Evolutionary conservation across 2,888 invertebrate species (phyloP), one percentile per base, ranked within the genome.

Genomic region (Nephrotoma appendiculata): DNA sequence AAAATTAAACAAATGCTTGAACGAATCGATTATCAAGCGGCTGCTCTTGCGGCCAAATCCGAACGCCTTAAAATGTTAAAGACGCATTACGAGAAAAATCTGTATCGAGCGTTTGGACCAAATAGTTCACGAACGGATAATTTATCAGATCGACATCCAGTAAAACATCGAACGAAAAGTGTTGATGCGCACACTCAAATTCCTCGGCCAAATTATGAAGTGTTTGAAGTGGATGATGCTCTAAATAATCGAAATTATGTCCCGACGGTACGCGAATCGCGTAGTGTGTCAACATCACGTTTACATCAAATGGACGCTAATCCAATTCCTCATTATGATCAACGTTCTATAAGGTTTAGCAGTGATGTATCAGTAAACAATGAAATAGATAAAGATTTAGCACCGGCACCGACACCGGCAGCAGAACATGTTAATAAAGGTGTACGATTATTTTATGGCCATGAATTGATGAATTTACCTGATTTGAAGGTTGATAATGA

Each of bases 11-110:
- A 92, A 87, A 91, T 93, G 88, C 90, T 94, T 88, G 94, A 94
- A 89, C 92, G 92, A 42, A 93, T 94, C 87, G 94, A 94, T 90
- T 92, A 92, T 88, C 92, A 93, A 88, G 92, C 94, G 41, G 91
- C 92, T 44, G 90, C 92, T 88, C 92, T 94, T 89, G 92, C 93
- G 41, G 93, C 94, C 1, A 94, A 94, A 91, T 94, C 94, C 42
- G 93, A 94, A 88, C 91, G 93, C 87, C 92, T 94, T 43, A 93
- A 93, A 90, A 90, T 92, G 89, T 91, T 94, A 89, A 92, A 92
- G 90, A 31, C 31, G 12, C 71, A 71, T 71, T 71, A 71, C 71
- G 71, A 71, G 11, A 71, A 71, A 71, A 71, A 71, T 31, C 5
- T 71, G 31, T 71, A 31, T 31, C 71, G 71, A 31, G 71, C 71